phyloP scores from a whole-genome alignment of 2,888 invertebrate species.

The Pegoplata infirma region DNA sequence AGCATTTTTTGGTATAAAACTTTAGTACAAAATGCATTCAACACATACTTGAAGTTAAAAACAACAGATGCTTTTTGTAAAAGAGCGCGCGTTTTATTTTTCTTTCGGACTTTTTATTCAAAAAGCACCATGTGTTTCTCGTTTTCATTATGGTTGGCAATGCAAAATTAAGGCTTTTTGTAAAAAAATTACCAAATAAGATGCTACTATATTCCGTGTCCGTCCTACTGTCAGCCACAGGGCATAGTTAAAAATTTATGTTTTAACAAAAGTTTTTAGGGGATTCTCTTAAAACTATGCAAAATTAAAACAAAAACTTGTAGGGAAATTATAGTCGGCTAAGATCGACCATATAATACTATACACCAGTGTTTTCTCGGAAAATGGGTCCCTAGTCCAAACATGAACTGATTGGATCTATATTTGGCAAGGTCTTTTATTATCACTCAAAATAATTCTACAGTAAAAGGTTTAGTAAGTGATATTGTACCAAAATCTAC shows the following conservation, averaged over 20 bases:
- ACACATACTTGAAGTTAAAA: conserved; percentile 36
- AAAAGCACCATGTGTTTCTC: conserved; percentile 40
- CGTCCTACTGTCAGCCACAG: not conserved
- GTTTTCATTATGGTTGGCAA: not conserved
- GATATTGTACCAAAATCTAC: too few relatives aligned
- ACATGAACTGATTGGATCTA: too few relatives aligned
- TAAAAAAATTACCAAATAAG: not conserved
- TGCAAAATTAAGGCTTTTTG: conserved; percentile 5
- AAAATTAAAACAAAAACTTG: not conserved
- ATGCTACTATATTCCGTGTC: not conserved
- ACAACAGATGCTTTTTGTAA: conserved; percentile 34
- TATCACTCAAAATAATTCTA: too few relatives aligned
- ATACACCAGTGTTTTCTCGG: too few relatives aligned
- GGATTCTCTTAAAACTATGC: not conserved
- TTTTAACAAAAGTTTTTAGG: not conserved
- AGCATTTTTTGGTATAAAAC: not conserved
- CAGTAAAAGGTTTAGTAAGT: too few relatives aligned
- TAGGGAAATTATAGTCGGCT: too few relatives aligned
- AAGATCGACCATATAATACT: too few relatives aligned
- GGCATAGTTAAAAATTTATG: not conserved
- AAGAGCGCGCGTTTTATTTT: not conserved
- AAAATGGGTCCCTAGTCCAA: too few relatives aligned
- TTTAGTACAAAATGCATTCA: conserved; percentile 21
- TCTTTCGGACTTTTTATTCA: too few relatives aligned
- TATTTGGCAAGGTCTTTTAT: too few relatives aligned